These are phyloP conservation scores for Meloe dianella DNA, from an alignment of 2,888 invertebrate species.

Conservation along the genomic window DNA sequence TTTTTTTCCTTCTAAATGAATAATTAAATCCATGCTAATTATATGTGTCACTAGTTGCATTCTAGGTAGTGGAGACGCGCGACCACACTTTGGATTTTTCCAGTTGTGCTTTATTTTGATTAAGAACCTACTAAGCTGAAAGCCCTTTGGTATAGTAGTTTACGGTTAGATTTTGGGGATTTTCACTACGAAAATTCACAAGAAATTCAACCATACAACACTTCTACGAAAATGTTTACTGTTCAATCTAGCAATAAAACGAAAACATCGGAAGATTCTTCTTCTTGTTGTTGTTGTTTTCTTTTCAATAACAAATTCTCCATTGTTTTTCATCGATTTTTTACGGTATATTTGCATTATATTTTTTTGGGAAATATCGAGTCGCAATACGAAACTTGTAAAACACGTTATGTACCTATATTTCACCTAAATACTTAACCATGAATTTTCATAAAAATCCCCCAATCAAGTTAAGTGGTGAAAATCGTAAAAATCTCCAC, in stretches of 20 bases:
- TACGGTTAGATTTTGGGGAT: background rate
- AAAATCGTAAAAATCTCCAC: background rate
- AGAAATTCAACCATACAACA: background rate
- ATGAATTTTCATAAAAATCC: background rate
- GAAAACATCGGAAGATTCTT: background rate
- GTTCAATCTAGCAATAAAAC: background rate
- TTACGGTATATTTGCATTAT: background rate
- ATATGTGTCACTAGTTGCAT: background rate
- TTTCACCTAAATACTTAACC: background rate
- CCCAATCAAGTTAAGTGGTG: background rate
- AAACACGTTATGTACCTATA: background rate
- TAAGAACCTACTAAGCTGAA: background rate
- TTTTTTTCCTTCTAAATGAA: background rate
- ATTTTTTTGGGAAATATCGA: no score
- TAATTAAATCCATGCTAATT: background rate
- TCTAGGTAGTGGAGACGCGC: background rate
- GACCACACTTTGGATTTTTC: background rate
- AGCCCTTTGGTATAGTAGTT: background rate
- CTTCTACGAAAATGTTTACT: background rate
- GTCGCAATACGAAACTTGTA: no score
- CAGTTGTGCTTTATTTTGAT: background rate
- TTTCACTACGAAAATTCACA: background rate
- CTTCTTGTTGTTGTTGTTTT: no score
- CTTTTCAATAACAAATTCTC: background rate
- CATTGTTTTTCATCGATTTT: background rate